Conservation (phyloP, 2,888 invertebrate species). For the Petrophora chlorosata region DNA sequence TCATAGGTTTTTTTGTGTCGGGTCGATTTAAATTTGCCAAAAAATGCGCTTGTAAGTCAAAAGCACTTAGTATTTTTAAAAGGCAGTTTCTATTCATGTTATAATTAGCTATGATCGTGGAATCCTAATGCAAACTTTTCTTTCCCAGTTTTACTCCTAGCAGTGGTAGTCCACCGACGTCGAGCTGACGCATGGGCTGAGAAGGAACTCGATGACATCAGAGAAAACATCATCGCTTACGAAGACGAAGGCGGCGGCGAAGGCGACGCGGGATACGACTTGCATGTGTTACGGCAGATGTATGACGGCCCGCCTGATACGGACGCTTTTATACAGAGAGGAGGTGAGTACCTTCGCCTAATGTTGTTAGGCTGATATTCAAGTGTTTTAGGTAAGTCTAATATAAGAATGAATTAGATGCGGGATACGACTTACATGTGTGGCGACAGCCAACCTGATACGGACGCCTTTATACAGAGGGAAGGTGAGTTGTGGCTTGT, state of each 20-base stretch:
- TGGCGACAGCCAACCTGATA: slow-evolving; percentile 9
- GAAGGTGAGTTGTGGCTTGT: not conserved
- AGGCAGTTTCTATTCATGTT: too few species aligned
- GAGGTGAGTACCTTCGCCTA: slow-evolving; percentile 60
- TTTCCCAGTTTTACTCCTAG: slow-evolving; percentile 89
- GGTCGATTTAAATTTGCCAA: too few species aligned
- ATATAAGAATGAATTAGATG: too few species aligned
- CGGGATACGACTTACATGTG: too few species aligned
- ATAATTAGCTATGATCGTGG: too few species aligned
- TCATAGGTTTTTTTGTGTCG: too few species aligned
- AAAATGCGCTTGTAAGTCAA: too few species aligned
- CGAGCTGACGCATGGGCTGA: slow-evolving; percentile 94
- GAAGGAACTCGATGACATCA: slow-evolving; percentile 97
- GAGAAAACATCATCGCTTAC: slow-evolving; percentile 98
- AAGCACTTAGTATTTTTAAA: too few species aligned
- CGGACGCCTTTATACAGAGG: slow-evolving; percentile 2
- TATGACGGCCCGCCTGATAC: slow-evolving; percentile 84
- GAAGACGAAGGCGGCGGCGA: slow-evolving; percentile 99
- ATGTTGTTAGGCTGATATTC: too few species aligned
- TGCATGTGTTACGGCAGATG: slow-evolving; percentile 89
- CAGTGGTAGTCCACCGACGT: slow-evolving; percentile 95
- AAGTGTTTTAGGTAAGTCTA: too few species aligned
- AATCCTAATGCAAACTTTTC: too few species aligned
- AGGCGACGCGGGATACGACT: slow-evolving; percentile 96
- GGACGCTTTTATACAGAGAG: slow-evolving; percentile 58